A percentile compares a stretch with the other conserved stretches of the same genome.
phyloP scores from a whole-genome alignment of 2,113 vertebrate species.

The Ploceus nigricollis region DNA sequence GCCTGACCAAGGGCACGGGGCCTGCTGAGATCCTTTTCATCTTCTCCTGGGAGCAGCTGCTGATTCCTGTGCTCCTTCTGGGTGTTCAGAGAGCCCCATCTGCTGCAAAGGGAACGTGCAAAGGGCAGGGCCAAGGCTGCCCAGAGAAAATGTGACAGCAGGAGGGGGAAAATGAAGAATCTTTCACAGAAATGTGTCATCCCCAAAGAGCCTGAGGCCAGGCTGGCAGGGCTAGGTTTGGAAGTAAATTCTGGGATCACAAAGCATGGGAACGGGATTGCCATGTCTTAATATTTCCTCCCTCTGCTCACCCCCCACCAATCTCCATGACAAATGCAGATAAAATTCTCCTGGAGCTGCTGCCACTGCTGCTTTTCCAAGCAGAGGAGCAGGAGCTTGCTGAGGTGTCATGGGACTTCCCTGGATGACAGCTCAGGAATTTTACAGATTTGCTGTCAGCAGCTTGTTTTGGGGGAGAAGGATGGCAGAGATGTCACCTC shows the following conservation, averaged over 20 bases:
- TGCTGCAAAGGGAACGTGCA: not conserved
- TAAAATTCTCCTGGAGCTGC: not conserved
- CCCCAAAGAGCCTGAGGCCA: not conserved
- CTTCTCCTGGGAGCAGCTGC: slow-evolving; percentile 21
- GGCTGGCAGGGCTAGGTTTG: not conserved
- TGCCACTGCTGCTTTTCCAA: not conserved
- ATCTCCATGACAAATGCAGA: not conserved
- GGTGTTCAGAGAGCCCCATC: not conserved
- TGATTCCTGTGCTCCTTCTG: not conserved
- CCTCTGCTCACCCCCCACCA: not conserved
- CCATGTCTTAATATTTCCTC: too few species aligned
- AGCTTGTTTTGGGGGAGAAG: not conserved
- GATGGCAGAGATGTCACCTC: not conserved
- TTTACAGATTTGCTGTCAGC: not conserved
- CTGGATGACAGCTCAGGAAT: not conserved
- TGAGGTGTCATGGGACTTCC: not conserved
- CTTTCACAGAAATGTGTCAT: not conserved
- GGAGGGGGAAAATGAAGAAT: not conserved
- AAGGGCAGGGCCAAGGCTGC: not conserved
- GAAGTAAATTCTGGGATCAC: not conserved
- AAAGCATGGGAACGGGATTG: not conserved
- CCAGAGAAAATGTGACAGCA: not conserved
- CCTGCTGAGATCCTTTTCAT: not conserved
- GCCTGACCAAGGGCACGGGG: not conserved
- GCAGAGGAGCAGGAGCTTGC: not conserved